Percentiles rank a stretch among this genome's conserved stretches.
phyloP scores from a whole-genome alignment of 2,888 invertebrate species.

The Tenthredo notha region DNA sequence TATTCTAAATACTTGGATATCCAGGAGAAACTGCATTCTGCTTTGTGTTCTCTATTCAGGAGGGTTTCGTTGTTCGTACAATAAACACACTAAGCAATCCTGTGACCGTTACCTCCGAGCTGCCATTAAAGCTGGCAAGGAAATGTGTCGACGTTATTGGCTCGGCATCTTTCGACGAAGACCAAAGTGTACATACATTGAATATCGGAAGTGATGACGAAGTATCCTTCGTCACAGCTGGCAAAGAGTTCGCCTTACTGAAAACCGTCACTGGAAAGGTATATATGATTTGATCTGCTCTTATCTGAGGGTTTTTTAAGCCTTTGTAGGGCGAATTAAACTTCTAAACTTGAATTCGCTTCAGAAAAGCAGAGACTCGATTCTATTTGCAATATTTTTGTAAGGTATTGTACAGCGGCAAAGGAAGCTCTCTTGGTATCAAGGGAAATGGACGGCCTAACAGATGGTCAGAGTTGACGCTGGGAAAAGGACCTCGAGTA shows the following conservation, averaged over 20 bases:
- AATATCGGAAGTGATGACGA: constrained; percentile 88
- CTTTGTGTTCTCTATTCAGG: constrained; percentile 78
- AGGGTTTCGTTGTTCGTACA: constrained; percentile 89
- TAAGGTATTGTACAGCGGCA: constrained; percentile 92
- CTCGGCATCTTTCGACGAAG: constrained; percentile 86
- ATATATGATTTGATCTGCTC: constrained; percentile 52
- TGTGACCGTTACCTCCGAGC: constrained; percentile 80
- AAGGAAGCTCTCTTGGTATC: constrained; percentile 91
- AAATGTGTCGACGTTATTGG: constrained; percentile 90
- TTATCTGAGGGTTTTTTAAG: background rate
- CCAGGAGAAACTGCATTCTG: too few species aligned
- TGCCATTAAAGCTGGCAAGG: constrained; percentile 88
- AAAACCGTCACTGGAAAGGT: constrained; percentile 93
- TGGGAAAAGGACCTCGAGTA: constrained; percentile 87
- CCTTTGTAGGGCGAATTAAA: background rate
- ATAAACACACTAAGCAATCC: constrained; percentile 83
- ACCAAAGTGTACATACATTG: constrained; percentile 78
- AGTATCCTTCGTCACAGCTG: constrained; percentile 87
- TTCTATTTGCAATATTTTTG: background rate
- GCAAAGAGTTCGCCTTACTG: constrained; percentile 94
- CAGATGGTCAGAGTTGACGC: constrained; percentile 84
- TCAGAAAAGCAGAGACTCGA: background rate
- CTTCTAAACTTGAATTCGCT: background rate
- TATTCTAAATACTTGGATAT: background rate
- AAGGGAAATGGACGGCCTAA: constrained; percentile 83